A percentile compares a stretch with the other conserved stretches of the same genome.
Evolutionary conservation across 1,140 invertebrate species (phyloP).

Genomic region (Daktulosphaira vitifoliae): DNA sequence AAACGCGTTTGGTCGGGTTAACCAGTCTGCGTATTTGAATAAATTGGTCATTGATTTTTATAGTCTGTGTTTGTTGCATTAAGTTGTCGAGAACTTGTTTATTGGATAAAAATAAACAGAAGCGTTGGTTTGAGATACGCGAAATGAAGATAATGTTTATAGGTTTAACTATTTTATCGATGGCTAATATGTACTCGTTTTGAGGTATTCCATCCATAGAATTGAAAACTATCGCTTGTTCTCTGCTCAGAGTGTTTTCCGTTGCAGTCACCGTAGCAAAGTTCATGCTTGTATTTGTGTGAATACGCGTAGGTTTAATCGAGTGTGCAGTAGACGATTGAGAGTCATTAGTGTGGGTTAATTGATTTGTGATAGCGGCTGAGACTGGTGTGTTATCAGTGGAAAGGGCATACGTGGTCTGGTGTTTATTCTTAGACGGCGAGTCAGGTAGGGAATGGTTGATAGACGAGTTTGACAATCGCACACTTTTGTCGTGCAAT

Average conservation of each 20-base stretch:
- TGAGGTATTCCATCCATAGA: background rate
- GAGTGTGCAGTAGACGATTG: background rate
- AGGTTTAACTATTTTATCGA: background rate
- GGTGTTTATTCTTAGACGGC: background rate
- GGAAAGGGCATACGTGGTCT: background rate
- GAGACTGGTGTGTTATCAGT: background rate
- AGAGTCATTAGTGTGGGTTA: background rate
- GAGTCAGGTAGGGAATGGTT: background rate
- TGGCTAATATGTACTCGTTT: background rate
- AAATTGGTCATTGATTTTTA: background rate
- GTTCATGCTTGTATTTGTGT: background rate
- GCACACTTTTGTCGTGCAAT: background rate
- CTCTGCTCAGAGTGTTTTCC: background rate
- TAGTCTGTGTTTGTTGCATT: background rate
- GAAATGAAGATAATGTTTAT: background rate
- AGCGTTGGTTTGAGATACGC: background rate
- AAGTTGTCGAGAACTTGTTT: background rate
- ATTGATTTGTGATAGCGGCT: background rate
- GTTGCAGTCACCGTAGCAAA: background rate
- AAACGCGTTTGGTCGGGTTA: background rate
- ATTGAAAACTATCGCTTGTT: background rate
- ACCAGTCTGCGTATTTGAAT: background rate
- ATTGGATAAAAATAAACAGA: background rate
- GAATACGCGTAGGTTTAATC: background rate
- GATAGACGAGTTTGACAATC: background rate